phyloP scores from a whole-genome alignment of 2,797 vertebrate genomes.

The Siniperca scherzeri region DNA sequence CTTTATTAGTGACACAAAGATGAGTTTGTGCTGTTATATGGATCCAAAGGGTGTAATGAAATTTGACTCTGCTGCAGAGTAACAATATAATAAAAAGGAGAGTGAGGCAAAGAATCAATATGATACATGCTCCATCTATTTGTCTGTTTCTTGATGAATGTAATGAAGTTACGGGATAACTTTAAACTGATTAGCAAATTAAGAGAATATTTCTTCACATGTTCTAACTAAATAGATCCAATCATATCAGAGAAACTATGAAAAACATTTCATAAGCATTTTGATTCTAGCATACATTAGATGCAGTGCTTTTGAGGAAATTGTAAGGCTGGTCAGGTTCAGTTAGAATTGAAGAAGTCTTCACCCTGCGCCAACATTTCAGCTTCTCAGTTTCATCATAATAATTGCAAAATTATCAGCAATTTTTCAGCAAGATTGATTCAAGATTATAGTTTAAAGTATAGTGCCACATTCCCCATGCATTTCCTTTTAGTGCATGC shows the following conservation, averaged over 20 bases:
- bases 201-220: not conserved
- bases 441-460: not conserved
- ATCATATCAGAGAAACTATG: not conserved
- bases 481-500: not conserved
- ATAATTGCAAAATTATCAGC: not conserved
- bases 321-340: not conserved
- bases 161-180: conserved; percentile 17
- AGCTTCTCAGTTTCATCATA: not conserved
- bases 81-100: conserved; percentile 79
- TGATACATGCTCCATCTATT: conserved; percentile 51
- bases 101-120: conserved; percentile 70
- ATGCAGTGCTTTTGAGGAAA: not conserved
- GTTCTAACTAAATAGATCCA: not conserved
- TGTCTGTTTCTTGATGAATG: conserved; percentile 36
- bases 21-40: conserved; percentile 89
- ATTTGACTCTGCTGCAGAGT: conserved; percentile 86
- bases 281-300: not conserved
- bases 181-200: conserved; percentile 37
- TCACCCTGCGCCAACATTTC: not conserved
- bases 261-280: not conserved
- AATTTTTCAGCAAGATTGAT: not conserved
- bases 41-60: conserved; percentile 88
- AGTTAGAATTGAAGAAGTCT: not conserved
- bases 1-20: conserved; percentile 87
- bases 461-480: not conserved